Evolutionary conservation across 2,888 invertebrate species (phyloP).

Genomic region (Carcina quercana): DNA sequence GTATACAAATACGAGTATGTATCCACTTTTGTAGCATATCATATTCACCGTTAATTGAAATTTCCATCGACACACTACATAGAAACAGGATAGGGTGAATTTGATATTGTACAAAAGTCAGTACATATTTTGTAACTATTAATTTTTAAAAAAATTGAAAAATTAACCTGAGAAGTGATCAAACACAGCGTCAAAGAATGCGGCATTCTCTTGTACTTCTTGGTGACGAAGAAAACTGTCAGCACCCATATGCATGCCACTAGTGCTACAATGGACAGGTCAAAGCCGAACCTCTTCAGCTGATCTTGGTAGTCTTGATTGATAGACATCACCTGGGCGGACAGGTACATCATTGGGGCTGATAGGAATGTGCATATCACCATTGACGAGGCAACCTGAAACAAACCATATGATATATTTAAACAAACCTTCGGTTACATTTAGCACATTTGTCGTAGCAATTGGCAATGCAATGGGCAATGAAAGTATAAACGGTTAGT

Average conservation of each 20-base stretch:
- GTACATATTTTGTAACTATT: not conserved
- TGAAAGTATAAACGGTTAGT: too few relatives aligned
- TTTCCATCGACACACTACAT: too few relatives aligned
- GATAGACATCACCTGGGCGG: conserved; percentile 92
- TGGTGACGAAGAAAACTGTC: conserved; percentile 81
- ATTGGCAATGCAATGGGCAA: too few relatives aligned
- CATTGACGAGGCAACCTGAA: conserved; percentile 93
- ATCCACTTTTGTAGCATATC: too few relatives aligned
- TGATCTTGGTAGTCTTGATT: conserved; percentile 86
- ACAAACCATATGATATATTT: too few relatives aligned
- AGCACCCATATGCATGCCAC: conserved; percentile 87
- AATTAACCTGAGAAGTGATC: conserved; percentile 83
- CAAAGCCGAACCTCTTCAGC: conserved; percentile 85
- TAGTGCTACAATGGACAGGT: conserved; percentile 86
- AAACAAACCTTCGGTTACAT: too few relatives aligned
- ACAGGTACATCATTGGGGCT: conserved; percentile 95
- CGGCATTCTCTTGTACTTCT: conserved; percentile 85
- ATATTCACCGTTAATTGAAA: too few relatives aligned
- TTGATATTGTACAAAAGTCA: too few relatives aligned
- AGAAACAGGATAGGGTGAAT: too few relatives aligned
- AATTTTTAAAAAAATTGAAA: not conserved
- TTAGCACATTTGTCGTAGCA: too few relatives aligned
- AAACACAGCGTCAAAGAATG: conserved; percentile 88
- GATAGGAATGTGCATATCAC: conserved; percentile 96
- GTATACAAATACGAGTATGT: too few relatives aligned